Base-by-base conservation (phyloP, 2,888 invertebrate genomes). In the Drosophila kanekoi region DNA sequence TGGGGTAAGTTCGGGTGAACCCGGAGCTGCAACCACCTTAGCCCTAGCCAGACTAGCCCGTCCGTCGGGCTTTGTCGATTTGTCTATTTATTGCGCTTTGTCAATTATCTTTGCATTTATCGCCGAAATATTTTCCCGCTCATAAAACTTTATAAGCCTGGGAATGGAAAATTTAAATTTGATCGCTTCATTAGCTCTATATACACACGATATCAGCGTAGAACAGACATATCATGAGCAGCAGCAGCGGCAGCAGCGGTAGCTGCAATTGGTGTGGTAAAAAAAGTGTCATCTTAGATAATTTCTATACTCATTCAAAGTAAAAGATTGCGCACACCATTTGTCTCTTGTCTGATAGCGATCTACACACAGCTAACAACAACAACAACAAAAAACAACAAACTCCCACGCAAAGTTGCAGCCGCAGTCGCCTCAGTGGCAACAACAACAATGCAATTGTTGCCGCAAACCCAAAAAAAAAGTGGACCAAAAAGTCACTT, bases 251-350 rank as follows among this genome's bases (percentile, higher is more conserved):
- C 18, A 57, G 37, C 49, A 52, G 47, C 49, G 38, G 14, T 43
- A 33, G 37, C 18, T 35, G 37, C 28, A 28, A 2, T 28, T 28
- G 6, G n/a, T 14, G 14, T 14, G 38, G 40, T 9, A 35, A 45
- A 66, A 77, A 72, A 87, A 84, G 80, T 86, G 89, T 82, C 89
- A 82, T 77, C 85, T 80, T 53, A 79, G 85, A 82, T 87, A 82
- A 77, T 71, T 84, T 61, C 65, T 72, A 76, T 72, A 87, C 73
- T 81, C 75, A 81, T 74, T 87, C 66, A 69, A 71, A 80, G 77
- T 84, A 86, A 78, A 82, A 89, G 89, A 90, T 90, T 90, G 90
- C 88, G 88, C 90, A 90, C 90, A 90, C 87, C 81, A 90, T 90
- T 91, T 90, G 90, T 91, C 90, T 90, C 81, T 81, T 70, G 75